phyloP scores from a whole-genome alignment of 2,113 vertebrate species.

The Malurus cyaneus region DNA sequence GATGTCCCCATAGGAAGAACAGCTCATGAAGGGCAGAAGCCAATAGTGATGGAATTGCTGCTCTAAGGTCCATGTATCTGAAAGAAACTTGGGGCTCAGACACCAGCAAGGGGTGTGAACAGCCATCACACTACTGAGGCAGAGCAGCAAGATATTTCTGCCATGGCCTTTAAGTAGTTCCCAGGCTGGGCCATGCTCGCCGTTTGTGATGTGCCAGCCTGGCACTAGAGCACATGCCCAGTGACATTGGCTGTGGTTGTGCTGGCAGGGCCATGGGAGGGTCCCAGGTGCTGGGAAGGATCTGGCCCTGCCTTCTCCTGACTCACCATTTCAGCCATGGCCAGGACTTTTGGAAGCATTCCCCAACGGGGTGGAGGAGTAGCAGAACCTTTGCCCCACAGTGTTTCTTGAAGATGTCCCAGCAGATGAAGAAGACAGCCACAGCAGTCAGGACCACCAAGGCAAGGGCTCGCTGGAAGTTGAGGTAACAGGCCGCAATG shows the following conservation, averaged over 20 bases:
- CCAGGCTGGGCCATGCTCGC: background rate
- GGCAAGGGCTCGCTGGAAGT: slow-evolving; percentile 83
- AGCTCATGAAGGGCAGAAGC: background rate
- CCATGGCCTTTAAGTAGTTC: background rate
- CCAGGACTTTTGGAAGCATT: slow-evolving; percentile 67
- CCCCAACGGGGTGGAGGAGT: slow-evolving; percentile 59
- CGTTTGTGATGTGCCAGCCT: background rate
- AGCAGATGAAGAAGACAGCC: slow-evolving; percentile 62
- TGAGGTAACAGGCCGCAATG: slow-evolving; percentile 83
- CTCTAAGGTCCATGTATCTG: background rate
- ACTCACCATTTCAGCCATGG: slow-evolving; percentile 90
- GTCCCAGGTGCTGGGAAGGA: background rate
- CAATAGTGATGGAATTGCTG: background rate
- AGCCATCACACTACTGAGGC: background rate
- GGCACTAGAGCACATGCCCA: background rate
- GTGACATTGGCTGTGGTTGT: rapidly evolving
- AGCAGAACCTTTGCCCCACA: slow-evolving; percentile 72
- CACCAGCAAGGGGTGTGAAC: background rate
- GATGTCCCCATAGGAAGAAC: background rate
- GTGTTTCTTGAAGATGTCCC: slow-evolving; percentile 74
- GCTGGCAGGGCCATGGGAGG: background rate
- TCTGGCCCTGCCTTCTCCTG: background rate
- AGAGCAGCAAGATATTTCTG: background rate
- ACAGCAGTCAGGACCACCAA: slow-evolving; percentile 84
- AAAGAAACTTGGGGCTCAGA: background rate